phyloP scores from a whole-genome alignment of 1,140 invertebrate species.

The Antheraea mylitta region DNA sequence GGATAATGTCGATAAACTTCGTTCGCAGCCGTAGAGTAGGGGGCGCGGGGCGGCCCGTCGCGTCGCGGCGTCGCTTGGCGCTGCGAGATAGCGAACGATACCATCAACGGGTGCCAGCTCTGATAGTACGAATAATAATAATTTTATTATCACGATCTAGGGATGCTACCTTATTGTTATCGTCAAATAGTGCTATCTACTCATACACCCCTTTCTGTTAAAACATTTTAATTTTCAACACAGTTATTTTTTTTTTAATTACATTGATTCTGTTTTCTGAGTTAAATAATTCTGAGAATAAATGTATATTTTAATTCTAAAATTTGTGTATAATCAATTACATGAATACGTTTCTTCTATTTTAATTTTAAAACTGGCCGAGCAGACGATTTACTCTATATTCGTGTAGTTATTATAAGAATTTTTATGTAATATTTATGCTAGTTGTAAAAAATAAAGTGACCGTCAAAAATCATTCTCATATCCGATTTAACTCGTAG shows the following conservation, averaged over 20 bases:
- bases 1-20: slow-evolving; percentile 32
- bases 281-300: no score
- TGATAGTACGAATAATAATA: slow-evolving; percentile 76
- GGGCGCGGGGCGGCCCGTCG: slow-evolving; percentile 70
- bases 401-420: no score
- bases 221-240: background rate
- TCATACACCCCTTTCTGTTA: background rate
- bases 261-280: no score
- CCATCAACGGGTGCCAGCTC: slow-evolving; percentile 67
- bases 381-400: no score
- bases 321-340: no score
- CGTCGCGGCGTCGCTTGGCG: slow-evolving; percentile 66
- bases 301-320: no score
- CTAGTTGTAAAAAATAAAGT: slow-evolving; percentile 15
- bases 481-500: slow-evolving; percentile 41
- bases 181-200: background rate
- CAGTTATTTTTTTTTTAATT: background rate
- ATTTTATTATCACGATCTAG: slow-evolving; percentile 74
- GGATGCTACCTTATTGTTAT: slow-evolving; percentile 40
- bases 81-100: slow-evolving; percentile 69
- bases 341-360: no score
- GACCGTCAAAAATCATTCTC: slow-evolving; percentile 44
- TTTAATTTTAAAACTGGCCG: no score
- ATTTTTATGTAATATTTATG: no score
- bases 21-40: slow-evolving; percentile 51